These are phyloP conservation scores for Agrotis ipsilon DNA, from an alignment of 2,888 invertebrate species.

Conservation along the genomic window DNA sequence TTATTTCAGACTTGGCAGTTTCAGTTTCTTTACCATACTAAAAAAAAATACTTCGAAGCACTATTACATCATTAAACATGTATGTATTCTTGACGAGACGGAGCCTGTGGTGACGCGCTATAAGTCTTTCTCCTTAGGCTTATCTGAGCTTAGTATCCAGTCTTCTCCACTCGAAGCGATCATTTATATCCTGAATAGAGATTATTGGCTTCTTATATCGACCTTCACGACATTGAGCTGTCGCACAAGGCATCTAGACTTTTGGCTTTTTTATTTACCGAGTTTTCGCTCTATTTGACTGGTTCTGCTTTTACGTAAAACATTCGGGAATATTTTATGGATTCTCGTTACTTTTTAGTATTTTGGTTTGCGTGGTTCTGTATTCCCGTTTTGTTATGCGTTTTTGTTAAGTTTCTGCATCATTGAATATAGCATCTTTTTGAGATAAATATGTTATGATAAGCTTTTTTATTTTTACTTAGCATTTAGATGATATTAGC, in stretches of 20 bases:
- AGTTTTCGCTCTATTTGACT: constrained; percentile 32
- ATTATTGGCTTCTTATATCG: constrained; percentile 43
- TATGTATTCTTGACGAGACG: constrained; percentile 18
- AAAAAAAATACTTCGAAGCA: constrained; percentile 18
- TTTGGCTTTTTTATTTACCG: constrained; percentile 41
- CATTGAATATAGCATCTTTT: neutral
- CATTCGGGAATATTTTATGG: constrained; percentile 32
- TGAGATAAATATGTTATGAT: too few species aligned
- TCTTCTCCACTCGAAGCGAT: constrained; percentile 23
- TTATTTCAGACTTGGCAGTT: neutral
- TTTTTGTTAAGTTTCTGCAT: constrained; percentile 11
- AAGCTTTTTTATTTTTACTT: neutral
- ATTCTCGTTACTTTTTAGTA: constrained; percentile 44
- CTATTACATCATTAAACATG: constrained; percentile 29
- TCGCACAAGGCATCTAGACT: constrained; percentile 27
- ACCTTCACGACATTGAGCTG: constrained; percentile 39
- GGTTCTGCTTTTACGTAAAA: constrained; percentile 25
- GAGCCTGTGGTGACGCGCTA: neutral
- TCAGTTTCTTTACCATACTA: neutral
- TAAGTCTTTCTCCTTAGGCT: constrained; percentile 27
- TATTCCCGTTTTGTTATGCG: neutral
- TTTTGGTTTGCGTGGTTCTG: constrained; percentile 17
- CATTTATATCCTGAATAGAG: constrained; percentile 48
- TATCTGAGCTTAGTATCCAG: constrained; percentile 36
- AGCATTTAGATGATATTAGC: neutral